phyloP scores from a whole-genome alignment of 2,113 vertebrate genomes.

The Ammodytes dubius region DNA sequence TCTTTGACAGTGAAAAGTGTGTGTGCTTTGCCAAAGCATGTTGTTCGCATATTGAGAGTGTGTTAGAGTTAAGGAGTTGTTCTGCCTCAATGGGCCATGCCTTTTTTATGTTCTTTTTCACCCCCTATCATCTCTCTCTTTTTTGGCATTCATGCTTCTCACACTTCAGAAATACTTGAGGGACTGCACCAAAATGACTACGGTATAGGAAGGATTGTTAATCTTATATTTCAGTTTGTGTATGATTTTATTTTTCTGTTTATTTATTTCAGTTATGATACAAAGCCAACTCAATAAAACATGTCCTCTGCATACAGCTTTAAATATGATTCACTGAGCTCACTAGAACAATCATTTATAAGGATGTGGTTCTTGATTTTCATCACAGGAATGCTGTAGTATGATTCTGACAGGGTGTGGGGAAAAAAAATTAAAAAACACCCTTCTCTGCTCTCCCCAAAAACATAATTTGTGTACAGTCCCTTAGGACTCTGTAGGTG shows the following conservation, averaged over 20 bases:
- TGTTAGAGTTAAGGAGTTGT: slow-evolving; percentile 32
- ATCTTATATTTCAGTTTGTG: background rate
- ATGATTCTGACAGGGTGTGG: background rate
- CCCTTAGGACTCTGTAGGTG: background rate
- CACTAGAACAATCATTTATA: background rate
- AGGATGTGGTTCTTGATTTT: background rate
- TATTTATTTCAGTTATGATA: background rate
- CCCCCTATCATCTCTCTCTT: background rate
- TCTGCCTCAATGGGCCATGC: slow-evolving; percentile 41
- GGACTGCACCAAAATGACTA: background rate
- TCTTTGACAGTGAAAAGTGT: slow-evolving; percentile 25
- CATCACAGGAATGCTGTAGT: too few relatives aligned
- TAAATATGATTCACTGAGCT: background rate
- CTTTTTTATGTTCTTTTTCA: slow-evolving; percentile 2
- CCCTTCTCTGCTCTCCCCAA: background rate
- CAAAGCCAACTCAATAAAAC: background rate
- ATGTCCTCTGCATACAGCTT: background rate
- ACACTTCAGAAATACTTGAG: background rate
- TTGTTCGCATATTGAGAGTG: slow-evolving; percentile 13
- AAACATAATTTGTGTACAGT: background rate
- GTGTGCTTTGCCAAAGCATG: slow-evolving; percentile 23
- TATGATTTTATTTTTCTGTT: too few relatives aligned
- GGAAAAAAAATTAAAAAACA: background rate
- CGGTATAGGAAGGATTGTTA: too few relatives aligned
- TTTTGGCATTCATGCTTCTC: background rate